Conservation (phyloP, 1,140 invertebrate genomes). For the Pogonus chalceus region DNA sequence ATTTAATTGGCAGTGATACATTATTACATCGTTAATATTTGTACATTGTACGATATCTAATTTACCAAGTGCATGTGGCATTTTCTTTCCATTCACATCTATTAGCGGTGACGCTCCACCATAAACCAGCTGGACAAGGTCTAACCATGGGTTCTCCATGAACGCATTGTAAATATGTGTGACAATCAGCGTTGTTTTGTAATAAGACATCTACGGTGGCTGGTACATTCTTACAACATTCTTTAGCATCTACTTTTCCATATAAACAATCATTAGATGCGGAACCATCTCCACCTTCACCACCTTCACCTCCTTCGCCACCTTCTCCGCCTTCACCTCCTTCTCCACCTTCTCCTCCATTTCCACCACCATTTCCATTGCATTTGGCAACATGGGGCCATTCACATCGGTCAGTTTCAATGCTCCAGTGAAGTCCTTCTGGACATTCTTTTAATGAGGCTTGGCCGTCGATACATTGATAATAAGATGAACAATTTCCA, state of each 20-base stretch:
- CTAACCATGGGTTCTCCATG: background rate
- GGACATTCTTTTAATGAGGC: slow-evolving; percentile 28
- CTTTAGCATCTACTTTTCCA: background rate
- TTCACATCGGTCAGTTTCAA: slow-evolving; percentile 22
- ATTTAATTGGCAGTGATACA: no score
- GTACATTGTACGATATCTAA: background rate
- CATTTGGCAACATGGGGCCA: slow-evolving; percentile 28
- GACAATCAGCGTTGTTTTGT: background rate
- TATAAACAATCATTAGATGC: background rate
- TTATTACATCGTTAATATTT: no score
- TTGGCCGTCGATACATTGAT: slow-evolving; percentile 26
- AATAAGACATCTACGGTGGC: background rate
- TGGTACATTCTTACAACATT: background rate
- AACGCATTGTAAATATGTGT: background rate
- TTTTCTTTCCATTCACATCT: background rate
- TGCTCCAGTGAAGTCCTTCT: slow-evolving; percentile 27
- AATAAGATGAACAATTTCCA: slow-evolving; percentile 25
- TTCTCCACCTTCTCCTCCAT: background rate
- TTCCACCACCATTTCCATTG: background rate
- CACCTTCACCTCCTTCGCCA: background rate
- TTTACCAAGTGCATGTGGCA: background rate
- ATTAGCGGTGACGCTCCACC: background rate
- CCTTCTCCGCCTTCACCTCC: no score
- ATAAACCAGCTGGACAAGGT: background rate
- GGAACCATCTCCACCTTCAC: background rate